phyloP scores from a whole-genome alignment of 2,797 vertebrate genomes.

The Dallia pectoralis region DNA sequence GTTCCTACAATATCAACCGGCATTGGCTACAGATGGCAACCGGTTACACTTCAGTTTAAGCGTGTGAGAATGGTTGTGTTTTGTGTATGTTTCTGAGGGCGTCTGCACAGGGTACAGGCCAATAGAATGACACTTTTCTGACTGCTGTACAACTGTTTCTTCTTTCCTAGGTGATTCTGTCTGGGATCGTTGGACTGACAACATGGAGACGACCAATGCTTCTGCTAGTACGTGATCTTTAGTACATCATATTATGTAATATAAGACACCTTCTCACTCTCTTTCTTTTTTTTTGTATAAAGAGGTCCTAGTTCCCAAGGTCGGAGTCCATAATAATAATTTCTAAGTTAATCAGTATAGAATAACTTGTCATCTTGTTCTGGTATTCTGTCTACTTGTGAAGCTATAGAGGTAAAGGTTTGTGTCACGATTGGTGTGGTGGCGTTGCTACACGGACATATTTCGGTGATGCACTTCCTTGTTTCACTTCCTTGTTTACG shows the following conservation, averaged over 20 bases:
- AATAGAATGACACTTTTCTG: conserved; percentile 1
- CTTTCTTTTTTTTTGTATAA: no score
- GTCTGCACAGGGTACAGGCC: background rate
- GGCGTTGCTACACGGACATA: no score
- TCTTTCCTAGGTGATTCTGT: conserved; percentile 82
- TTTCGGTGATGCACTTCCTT: no score
- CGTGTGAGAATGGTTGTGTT: conserved; percentile 9
- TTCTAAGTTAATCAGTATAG: background rate
- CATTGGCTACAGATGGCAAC: background rate
- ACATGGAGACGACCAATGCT: conserved; percentile 82
- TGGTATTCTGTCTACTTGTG: background rate
- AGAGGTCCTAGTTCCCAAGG: no score
- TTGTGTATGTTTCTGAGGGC: conserved; percentile 19
- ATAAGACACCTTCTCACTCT: no score
- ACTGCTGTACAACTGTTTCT: conserved; percentile 27
- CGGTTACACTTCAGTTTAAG: background rate
- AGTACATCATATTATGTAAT: background rate
- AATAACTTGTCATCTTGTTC: no score
- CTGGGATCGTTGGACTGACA: conserved; percentile 82
- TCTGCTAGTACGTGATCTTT: conserved; percentile 75
- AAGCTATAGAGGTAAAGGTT: background rate
- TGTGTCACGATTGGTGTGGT: no score
- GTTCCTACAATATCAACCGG: background rate
- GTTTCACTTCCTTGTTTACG: no score
- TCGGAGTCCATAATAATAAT: no score